phyloP scores from a whole-genome alignment of 2,888 invertebrate species.

The Epiblema foenella region DNA sequence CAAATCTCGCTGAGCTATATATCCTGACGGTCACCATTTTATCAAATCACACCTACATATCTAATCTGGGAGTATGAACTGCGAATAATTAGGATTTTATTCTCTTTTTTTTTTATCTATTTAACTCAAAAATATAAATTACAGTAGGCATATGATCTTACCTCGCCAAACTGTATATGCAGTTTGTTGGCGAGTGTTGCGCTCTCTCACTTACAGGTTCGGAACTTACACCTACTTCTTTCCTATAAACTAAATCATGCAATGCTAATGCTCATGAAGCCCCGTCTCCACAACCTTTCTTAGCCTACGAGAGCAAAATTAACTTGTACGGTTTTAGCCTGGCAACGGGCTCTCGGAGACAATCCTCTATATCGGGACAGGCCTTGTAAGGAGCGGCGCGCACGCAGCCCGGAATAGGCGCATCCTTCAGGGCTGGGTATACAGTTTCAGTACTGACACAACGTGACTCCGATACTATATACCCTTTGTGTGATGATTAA shows the following conservation, averaged over 20 bases:
- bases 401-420: conserved; percentile 35
- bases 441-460: conserved; percentile 20
- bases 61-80: neutral
- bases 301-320: conserved; percentile 1
- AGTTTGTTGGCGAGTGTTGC: no score
- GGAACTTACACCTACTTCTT: no score
- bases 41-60: neutral
- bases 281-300: neutral
- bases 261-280: neutral
- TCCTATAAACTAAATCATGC: no score
- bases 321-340: conserved; percentile 14
- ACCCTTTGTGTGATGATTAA: no score
- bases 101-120: no score
- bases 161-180: no score
- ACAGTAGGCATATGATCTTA: no score
- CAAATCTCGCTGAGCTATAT: no score
- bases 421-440: conserved; percentile 40
- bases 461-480: no score
- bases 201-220: no score
- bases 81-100: neutral
- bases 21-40: no score
- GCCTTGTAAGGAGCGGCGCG: conserved; percentile 40
- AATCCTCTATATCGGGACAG: conserved; percentile 39
- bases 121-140: no score
- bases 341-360: conserved; percentile 38